phyloP scores from a whole-genome alignment of 1,140 invertebrate species.

The Drosophila sproati region DNA sequence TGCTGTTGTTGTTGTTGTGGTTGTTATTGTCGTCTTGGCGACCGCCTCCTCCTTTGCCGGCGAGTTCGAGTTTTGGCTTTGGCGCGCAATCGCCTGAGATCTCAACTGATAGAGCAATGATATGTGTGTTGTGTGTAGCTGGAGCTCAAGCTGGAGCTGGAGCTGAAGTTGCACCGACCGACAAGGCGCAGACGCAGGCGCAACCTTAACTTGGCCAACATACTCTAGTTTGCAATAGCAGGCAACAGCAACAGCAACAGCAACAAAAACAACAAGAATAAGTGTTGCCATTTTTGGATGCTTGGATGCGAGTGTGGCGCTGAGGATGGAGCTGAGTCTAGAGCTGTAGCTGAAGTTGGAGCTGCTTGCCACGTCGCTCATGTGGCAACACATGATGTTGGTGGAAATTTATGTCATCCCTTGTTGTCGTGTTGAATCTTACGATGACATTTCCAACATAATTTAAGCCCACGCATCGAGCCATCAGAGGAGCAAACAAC shows the following conservation, averaged over 20 bases:
- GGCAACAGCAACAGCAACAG: constrained; percentile 7
- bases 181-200: constrained; percentile 25
- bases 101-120: constrained; percentile 82
- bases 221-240: constrained; percentile 66
- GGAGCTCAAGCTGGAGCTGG: constrained; percentile 35
- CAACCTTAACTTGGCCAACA: constrained; percentile 55
- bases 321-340: constrained; percentile 8
- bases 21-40: constrained; percentile 40
- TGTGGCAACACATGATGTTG: constrained; percentile 75
- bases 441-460: constrained; percentile 85
- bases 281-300: constrained; percentile 66
- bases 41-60: constrained; percentile 46
- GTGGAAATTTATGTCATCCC: constrained; percentile 85
- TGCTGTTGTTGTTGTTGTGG: constrained; percentile 25
- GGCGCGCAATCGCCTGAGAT: constrained; percentile 68
- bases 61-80: constrained; percentile 27
- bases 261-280: constrained; percentile 18
- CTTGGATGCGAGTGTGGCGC: constrained; percentile 46
- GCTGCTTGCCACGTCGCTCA: constrained; percentile 61
- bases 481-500: constrained; percentile 20
- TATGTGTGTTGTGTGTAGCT: constrained; percentile 52
- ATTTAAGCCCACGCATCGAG: constrained; percentile 83
- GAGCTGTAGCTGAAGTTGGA: constrained; percentile 29
- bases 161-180: constrained; percentile 42
- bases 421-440: constrained; percentile 85